Conservation (phyloP, 2,888 invertebrate species). For the Cosmia pyralina region DNA sequence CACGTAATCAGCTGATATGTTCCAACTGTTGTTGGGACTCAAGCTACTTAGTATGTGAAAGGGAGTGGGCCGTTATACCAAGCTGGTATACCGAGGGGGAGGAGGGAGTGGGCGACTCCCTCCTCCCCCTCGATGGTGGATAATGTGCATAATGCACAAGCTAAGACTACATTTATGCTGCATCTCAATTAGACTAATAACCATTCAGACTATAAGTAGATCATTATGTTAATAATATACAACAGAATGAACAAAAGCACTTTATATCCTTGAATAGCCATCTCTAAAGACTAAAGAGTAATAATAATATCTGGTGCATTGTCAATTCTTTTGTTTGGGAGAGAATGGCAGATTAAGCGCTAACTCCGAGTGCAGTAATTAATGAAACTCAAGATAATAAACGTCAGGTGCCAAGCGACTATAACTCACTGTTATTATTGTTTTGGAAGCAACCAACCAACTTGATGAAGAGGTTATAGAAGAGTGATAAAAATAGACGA, state of each 20-base stretch:
- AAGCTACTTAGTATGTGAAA: background rate
- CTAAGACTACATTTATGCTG: background rate
- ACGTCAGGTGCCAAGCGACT: constrained; percentile 48
- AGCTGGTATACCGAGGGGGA: background rate
- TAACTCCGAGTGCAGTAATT: constrained; percentile 60
- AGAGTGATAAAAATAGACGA: background rate
- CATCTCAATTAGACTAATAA: constrained; percentile 13
- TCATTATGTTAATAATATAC: constrained; percentile 25
- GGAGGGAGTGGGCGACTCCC: too few relatives aligned
- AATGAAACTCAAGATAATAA: constrained; percentile 64
- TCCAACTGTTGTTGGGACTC: background rate
- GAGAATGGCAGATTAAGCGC: constrained; percentile 59
- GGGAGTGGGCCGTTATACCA: background rate
- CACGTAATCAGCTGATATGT: too few relatives aligned
- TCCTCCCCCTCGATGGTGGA: too few relatives aligned
- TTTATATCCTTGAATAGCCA: constrained; percentile 37
- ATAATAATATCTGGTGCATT: constrained; percentile 63
- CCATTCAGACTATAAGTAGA: constrained; percentile 15
- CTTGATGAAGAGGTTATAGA: background rate
- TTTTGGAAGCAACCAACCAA: constrained; percentile 29
- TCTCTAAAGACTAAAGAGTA: constrained; percentile 45
- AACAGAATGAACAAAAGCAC: constrained; percentile 41
- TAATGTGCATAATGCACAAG: background rate
- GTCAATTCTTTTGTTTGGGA: constrained; percentile 59
- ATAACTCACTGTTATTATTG: constrained; percentile 51